A percentile compares a stretch with the other conserved stretches of the same genome.
Conservation (phyloP, 1,140 invertebrate genomes). For the Andricus grossulariae region DNA sequence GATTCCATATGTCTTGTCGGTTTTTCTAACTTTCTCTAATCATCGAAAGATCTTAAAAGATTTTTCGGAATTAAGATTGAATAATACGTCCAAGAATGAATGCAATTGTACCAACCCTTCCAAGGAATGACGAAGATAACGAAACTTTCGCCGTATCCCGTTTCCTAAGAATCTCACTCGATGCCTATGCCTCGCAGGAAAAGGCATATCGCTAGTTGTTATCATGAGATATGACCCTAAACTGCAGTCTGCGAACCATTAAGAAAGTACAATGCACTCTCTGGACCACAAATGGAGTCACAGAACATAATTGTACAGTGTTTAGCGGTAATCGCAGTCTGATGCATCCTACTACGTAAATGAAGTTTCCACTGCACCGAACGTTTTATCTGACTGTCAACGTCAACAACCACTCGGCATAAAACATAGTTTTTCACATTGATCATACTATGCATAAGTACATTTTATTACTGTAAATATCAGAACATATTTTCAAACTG, state of each 20-base stretch:
- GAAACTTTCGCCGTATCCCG: slow-evolving; percentile 48
- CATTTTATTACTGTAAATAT: neutral
- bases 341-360: slow-evolving; percentile 42
- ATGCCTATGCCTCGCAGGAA: slow-evolving; percentile 37
- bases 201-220: slow-evolving; percentile 49
- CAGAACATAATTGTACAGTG: slow-evolving; percentile 37
- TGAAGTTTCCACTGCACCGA: slow-evolving; percentile 37
- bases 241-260: slow-evolving; percentile 45
- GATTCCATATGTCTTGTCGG: too few species aligned
- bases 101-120: slow-evolving; percentile 10
- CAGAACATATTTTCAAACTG: too few species aligned
- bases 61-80: too few species aligned
- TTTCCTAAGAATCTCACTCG: slow-evolving; percentile 20
- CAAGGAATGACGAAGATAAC: slow-evolving; percentile 41
- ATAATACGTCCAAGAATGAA: neutral
- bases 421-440: neutral
- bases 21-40: too few species aligned
- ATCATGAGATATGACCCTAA: slow-evolving; percentile 43
- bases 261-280: slow-evolving; percentile 44
- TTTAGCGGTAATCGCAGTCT: slow-evolving; percentile 48
- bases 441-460: neutral
- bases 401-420: neutral
- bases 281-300: slow-evolving; percentile 43
- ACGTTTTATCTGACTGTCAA: neutral
- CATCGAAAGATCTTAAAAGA: too few species aligned